Evolutionary conservation across 1,140 invertebrate genomes (phyloP).

Genomic region (Aphis craccivora): DNA sequence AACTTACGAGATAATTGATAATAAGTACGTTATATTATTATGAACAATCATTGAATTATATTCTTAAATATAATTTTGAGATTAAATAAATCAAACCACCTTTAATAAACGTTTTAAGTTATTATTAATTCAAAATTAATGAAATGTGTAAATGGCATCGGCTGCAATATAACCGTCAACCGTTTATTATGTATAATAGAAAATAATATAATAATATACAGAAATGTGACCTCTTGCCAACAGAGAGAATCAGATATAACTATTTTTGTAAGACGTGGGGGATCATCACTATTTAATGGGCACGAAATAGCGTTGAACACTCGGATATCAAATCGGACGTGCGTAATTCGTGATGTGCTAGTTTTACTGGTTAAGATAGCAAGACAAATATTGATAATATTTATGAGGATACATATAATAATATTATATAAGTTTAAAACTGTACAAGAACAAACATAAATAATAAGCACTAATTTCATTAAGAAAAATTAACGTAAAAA

Average conservation of each 20-base stretch:
- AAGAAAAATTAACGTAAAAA: not conserved
- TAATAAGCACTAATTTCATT: not conserved
- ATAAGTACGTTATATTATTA: not conserved
- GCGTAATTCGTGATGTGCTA: not conserved
- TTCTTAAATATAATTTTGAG: not conserved
- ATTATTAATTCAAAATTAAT: not conserved
- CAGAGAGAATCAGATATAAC: conserved; percentile 13
- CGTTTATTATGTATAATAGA: conserved; percentile 10
- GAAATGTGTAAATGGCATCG: not conserved
- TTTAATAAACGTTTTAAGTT: not conserved
- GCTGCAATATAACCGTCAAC: not conserved
- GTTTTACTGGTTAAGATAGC: not conserved
- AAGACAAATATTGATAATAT: not conserved
- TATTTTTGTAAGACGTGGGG: conserved; percentile 8
- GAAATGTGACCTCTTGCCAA: not conserved
- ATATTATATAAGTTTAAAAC: not conserved
- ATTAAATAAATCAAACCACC: not conserved
- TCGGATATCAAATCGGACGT: conserved; percentile 2
- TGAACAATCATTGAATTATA: not conserved
- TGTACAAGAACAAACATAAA: not conserved
- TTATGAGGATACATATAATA: not conserved
- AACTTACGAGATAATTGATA: not conserved
- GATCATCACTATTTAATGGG: not conserved
- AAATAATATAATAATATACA: not conserved
- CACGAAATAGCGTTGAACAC: not conserved